Conservation (phyloP, 1,140 invertebrate species). For the Ylistrum balloti region DNA sequence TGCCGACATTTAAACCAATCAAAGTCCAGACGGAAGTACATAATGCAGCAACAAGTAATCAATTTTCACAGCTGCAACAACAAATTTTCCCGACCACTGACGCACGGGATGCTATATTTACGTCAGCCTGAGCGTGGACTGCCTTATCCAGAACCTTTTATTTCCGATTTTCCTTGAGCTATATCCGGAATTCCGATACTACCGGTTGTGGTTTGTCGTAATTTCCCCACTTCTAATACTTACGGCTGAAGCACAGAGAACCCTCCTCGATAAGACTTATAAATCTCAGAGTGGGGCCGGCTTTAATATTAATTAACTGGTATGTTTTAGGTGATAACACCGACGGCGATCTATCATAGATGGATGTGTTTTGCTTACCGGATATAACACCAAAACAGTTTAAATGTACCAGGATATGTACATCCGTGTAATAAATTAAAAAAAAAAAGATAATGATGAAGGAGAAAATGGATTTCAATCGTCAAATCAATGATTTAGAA, state of each 20-base stretch:
- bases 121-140: background rate
- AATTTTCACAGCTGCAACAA: constrained; percentile 2
- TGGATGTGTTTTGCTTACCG: too few relatives aligned
- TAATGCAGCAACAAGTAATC: background rate
- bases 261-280: background rate
- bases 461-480: too few relatives aligned
- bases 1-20: background rate
- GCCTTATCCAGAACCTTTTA: background rate
- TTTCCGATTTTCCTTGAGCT: background rate
- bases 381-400: background rate
- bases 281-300: background rate
- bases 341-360: too few relatives aligned
- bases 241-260: background rate
- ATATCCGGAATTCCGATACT: background rate
- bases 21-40: background rate
- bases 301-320: background rate
- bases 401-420: background rate
- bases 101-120: background rate
- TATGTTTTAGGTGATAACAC: background rate
- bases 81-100: background rate
- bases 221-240: background rate
- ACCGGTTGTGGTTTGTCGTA: constrained; percentile 7
- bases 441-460: too few relatives aligned
- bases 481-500: too few relatives aligned
- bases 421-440: background rate